Conservation (phyloP, 1,140 invertebrate genomes). For the Mactra quadrangularis region DNA sequence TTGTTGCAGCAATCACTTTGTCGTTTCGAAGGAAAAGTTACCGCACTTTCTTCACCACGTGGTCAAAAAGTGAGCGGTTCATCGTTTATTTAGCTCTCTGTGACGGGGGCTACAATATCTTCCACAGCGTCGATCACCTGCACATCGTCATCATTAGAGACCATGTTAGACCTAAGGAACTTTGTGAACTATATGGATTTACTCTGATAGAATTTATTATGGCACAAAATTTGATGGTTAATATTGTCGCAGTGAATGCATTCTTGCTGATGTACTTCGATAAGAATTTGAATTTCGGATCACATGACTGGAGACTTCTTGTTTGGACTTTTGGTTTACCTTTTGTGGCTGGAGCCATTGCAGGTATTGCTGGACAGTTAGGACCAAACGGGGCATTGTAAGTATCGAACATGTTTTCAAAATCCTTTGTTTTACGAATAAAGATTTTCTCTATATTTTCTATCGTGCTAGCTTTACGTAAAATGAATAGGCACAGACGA, state of each 20-base stretch:
- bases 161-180: conserved; percentile 54
- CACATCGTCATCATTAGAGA: conserved; percentile 62
- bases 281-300: conserved; percentile 61
- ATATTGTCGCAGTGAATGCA: conserved; percentile 63
- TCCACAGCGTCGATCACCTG: conserved; percentile 61
- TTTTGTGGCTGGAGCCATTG: conserved; percentile 52
- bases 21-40: conserved; percentile 57
- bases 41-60: conserved; percentile 50
- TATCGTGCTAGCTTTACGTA: background rate
- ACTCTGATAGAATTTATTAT: conserved; percentile 59
- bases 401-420: background rate
- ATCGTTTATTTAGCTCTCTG: conserved; percentile 66
- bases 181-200: conserved; percentile 64
- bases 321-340: conserved; percentile 60
- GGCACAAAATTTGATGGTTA: conserved; percentile 65
- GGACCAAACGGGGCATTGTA: conserved; percentile 68
- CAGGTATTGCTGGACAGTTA: conserved; percentile 41
- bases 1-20: conserved; percentile 39
- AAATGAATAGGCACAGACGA: background rate
- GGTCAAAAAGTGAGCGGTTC: conserved; percentile 65
- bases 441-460: background rate
- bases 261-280: conserved; percentile 64
- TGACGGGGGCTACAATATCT: conserved; percentile 63
- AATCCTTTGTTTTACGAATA: too few species aligned
- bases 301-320: conserved; percentile 58